Conservation (phyloP, 1,140 invertebrate species). For the Drosophila parvula region DNA sequence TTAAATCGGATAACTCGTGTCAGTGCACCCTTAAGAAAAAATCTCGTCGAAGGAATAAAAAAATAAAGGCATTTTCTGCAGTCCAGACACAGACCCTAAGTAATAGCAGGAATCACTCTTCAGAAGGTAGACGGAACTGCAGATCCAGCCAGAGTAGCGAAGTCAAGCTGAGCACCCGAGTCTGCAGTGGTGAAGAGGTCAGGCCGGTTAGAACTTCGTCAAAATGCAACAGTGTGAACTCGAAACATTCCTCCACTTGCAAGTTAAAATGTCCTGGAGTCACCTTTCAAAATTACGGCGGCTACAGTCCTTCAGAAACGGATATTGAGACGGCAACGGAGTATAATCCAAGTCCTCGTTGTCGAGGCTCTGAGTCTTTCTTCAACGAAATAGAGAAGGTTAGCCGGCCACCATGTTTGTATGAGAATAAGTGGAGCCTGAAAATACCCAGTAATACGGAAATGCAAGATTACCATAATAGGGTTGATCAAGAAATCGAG, state of each 20-base stretch:
- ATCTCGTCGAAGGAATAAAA: background rate
- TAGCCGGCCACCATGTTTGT: conserved; percentile 28
- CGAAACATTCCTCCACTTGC: background rate
- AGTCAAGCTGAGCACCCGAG: background rate
- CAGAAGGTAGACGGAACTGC: background rate
- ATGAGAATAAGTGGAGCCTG: background rate
- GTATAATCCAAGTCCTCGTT: background rate
- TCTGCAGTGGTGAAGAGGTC: conserved; percentile 14
- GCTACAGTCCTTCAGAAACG: conserved; percentile 44
- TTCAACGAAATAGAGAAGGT: conserved; percentile 35
- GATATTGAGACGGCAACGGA: conserved; percentile 5
- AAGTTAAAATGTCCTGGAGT: background rate
- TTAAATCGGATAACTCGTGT: conserved; percentile 17
- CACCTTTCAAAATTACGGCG: conserved; percentile 21
- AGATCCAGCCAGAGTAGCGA: background rate
- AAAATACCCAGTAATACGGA: conserved; percentile 3
- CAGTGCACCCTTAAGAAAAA: conserved; percentile 16
- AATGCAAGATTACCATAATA: background rate
- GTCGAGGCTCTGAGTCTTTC: background rate
- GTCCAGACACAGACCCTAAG: background rate
- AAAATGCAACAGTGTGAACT: conserved; percentile 1
- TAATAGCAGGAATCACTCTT: background rate
- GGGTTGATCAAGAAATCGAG: no score
- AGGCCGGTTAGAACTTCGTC: background rate
- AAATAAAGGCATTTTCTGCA: no score